A percentile compares a stretch with the other conserved stretches of the same genome.
Evolutionary conservation across 92 coral and sea anemone species (phyloP).

Genomic region (Heliopora coerulea): DNA sequence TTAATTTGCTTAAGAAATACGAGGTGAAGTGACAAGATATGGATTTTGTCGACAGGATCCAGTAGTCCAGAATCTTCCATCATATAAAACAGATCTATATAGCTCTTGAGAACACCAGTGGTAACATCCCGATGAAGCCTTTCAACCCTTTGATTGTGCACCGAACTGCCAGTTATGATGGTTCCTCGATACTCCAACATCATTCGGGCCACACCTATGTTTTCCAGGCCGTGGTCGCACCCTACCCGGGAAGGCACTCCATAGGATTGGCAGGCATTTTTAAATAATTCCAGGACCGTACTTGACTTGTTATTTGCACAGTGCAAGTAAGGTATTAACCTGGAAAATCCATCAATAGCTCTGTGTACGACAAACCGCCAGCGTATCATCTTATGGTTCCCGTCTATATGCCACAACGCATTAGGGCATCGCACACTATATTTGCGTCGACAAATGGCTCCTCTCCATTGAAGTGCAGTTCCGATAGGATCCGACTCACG

Average conservation of each 20-base stretch:
- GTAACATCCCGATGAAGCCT: conserved; percentile 50
- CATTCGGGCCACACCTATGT: conserved; percentile 37
- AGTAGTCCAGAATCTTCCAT: conserved; percentile 50
- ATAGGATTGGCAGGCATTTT: conserved; percentile 26
- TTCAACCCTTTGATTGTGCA: conserved; percentile 44
- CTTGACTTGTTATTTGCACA: conserved; percentile 42
- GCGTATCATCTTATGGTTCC: conserved; percentile 39
- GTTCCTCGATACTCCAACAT: conserved; percentile 47
- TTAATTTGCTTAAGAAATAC: conserved; percentile 32
- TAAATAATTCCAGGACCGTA: conserved; percentile 40
- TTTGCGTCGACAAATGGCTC: conserved; percentile 42
- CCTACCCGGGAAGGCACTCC: conserved; percentile 46
- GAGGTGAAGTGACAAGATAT: conserved; percentile 48
- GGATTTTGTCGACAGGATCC: conserved; percentile 40
- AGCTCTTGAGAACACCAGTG: conserved; percentile 34
- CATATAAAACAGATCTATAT: conserved; percentile 22
- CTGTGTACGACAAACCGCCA: conserved; percentile 43
- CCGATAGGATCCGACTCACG: conserved; percentile 51
- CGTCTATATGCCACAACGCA: conserved; percentile 48
- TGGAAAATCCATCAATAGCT: conserved; percentile 40
- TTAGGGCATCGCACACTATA: conserved; percentile 43
- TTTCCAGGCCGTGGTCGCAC: conserved; percentile 47
- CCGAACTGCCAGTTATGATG: conserved; percentile 39
- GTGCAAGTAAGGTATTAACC: conserved; percentile 29
- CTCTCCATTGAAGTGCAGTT: conserved; percentile 48